Base-by-base conservation (phyloP, 2,113 vertebrate genomes). In the Chroicocephalus ridibundus region DNA sequence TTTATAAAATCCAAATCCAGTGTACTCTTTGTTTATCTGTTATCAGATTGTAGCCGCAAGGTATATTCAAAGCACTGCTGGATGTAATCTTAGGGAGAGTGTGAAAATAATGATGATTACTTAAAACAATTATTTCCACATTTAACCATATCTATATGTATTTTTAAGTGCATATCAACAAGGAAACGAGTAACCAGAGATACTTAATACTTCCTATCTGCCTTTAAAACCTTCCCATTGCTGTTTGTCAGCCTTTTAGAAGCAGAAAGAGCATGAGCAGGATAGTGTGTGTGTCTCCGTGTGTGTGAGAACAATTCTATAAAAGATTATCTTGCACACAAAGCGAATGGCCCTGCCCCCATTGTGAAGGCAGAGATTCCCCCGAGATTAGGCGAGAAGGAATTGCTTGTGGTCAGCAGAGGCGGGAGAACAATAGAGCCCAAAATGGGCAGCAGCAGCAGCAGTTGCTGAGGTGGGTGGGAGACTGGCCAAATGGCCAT, bases 391-490 rank as follows among this genome's bases (percentile, higher is more conserved):
- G 93, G 89, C 44, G 55, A 97, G 97, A 93, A 98, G 97, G 97
- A 98, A 98, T 98, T 98, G 98, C 97, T 97, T 97, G 81, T 97
- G 98, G 98, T 98, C 98, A 98, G 98, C 97, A 98, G 95, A 97
- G 97, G 97, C 94, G 1, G 81, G 91, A 97, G 98, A 98, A 98
- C 98, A 99, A 99, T 98, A 97, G 98, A 97, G 96, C 97, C 94
- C 94, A 92, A 97, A 98, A 98, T 94, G 98, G 98, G 96, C 97
- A 98, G 96, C 93, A 75, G 96, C 92, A 81, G 95, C 92, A 6
- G 96, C 95, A 82, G 95, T 77, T 66, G 21, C 96, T 57, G 96
- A 93, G 92, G 79, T 97, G 97, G 96, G 95, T 96, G 94, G 96
- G 96, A 98, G 95, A 94, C 95, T 97, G 97, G 97, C 96, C 98